Percentiles rank a stretch among this genome's conserved stretches.
Conservation (phyloP, 2,888 invertebrate species). For the Trimorus sp. region DNA sequence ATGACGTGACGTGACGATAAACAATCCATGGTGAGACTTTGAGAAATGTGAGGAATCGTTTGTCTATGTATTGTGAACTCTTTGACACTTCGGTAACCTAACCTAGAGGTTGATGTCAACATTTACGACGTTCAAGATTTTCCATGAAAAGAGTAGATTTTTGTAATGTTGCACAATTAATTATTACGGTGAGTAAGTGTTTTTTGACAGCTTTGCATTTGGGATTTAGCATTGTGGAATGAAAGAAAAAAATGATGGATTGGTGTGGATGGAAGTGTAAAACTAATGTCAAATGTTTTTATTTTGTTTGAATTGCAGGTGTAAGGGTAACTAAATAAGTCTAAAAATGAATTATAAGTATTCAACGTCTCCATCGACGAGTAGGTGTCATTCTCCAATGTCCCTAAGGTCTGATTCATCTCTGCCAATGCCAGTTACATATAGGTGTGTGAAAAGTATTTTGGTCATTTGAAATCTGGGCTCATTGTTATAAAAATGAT, state of each 20-base stretch:
- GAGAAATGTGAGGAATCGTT: no score
- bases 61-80: no score
- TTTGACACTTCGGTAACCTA: constrained; percentile 7
- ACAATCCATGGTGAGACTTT: no score
- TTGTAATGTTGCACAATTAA: background rate
- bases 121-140: constrained; percentile 16
- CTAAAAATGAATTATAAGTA: constrained; percentile 83
- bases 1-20: no score
- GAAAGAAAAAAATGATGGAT: no score
- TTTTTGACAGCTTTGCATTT: no score
- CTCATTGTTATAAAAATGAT: background rate
- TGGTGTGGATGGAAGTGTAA: background rate
- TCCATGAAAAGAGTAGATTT: constrained; percentile 9
- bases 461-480: no score
- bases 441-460: constrained; percentile 71
- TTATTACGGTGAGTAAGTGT: background rate
- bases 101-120: constrained; percentile 38
- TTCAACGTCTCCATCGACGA: constrained; percentile 85
- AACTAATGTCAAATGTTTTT: background rate
- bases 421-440: constrained; percentile 85
- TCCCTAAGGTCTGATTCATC: constrained; percentile 83
- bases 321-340: background rate
- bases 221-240: no score
- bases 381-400: constrained; percentile 79
- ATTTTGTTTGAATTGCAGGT: constrained; percentile 4